These are phyloP conservation scores for Trididemnum clinides DNA, from an alignment of 23 tunicate genomes.

Conservation along the genomic window DNA sequence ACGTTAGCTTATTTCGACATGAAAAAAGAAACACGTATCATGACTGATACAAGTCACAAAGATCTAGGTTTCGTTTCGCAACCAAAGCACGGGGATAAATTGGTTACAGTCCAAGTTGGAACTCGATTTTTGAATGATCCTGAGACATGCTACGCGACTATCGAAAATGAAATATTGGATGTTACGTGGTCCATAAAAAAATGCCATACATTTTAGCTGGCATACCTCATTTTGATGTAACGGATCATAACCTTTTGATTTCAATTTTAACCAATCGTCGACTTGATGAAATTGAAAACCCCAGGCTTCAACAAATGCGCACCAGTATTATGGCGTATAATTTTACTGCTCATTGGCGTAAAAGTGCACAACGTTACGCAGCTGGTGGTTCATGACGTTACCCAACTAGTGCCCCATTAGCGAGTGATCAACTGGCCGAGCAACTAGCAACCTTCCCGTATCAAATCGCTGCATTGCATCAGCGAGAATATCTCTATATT, in stretches of 20 bases:
- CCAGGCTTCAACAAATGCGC: neutral
- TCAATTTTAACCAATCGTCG: neutral
- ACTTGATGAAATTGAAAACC: neutral
- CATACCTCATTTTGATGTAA: neutral
- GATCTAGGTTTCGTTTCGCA: neutral
- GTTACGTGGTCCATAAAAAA: constrained; percentile 3
- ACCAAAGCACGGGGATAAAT: neutral
- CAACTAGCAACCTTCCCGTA: neutral
- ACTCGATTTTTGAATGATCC: constrained; percentile 6
- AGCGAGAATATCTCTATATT: neutral
- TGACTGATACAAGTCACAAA: neutral
- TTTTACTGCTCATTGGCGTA: neutral
- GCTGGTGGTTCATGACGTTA: neutral
- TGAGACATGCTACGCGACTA: constrained; percentile 12
- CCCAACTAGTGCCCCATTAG: neutral
- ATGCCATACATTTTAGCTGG: neutral
- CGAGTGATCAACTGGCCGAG: neutral
- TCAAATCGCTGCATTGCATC: neutral
- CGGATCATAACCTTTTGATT: constrained; percentile 1
- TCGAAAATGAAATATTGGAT: neutral
- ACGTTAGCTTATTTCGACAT: neutral
- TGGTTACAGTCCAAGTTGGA: neutral
- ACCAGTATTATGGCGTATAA: neutral
- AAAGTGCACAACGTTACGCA: neutral
- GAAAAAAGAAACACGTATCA: neutral